These are phyloP conservation scores for Lathamus discolor DNA, from an alignment of 2,113 vertebrate species.

Conservation along the genomic window DNA sequence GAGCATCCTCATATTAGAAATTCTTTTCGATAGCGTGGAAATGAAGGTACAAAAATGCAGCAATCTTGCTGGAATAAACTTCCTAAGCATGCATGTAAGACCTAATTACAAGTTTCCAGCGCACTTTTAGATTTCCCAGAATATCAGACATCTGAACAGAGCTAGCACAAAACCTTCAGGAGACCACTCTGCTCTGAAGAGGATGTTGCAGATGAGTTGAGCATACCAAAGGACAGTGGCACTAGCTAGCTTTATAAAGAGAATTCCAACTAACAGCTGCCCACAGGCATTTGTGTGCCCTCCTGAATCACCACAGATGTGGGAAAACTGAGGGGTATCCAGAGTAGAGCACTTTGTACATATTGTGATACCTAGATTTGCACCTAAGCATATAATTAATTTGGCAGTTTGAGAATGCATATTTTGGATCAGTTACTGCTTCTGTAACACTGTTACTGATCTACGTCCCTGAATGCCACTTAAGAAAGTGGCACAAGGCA, in stretches of 20 bases:
- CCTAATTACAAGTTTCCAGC: neutral
- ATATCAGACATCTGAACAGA: neutral
- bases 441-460: neutral
- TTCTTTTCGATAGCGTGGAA: neutral
- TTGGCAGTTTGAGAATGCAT: neutral
- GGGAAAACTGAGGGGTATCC: neutral
- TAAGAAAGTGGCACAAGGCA: neutral
- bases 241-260: neutral
- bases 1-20: neutral
- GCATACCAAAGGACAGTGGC: neutral
- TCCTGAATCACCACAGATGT: neutral
- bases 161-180: neutral
- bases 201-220: neutral
- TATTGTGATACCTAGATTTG: neutral
- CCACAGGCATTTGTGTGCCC: neutral
- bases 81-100: neutral
- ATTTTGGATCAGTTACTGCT: neutral
- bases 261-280: neutral
- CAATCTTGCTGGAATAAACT: neutral
- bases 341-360: neutral
- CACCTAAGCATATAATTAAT: neutral
- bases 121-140: neutral
- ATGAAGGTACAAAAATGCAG: neutral
- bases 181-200: neutral
- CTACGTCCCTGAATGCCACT: fast-evolving